These are phyloP conservation scores for Phyllopteryx taeniolatus DNA, from an alignment of 2,113 vertebrate genomes.

Conservation along the genomic window DNA sequence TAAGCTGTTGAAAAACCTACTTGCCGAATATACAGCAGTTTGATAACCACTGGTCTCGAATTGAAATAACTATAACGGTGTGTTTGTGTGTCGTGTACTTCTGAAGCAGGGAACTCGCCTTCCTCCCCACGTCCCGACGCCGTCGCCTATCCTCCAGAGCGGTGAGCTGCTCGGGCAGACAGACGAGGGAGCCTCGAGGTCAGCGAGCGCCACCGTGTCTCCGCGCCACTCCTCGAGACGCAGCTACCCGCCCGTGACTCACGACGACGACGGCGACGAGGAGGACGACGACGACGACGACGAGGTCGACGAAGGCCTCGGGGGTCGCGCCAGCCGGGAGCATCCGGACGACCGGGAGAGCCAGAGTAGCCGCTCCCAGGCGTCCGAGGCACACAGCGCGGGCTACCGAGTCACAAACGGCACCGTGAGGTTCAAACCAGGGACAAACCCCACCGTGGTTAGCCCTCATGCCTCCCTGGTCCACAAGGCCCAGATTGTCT, in stretches of 20 bases:
- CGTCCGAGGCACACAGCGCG: constrained; percentile 79
- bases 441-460: constrained; percentile 20
- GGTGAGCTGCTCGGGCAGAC: constrained; percentile 45
- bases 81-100: constrained; percentile 8
- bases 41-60: too few relatives aligned
- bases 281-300: constrained; percentile 73
- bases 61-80: too few relatives aligned
- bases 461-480: constrained; percentile 75
- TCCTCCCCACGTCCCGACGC: constrained; percentile 55
- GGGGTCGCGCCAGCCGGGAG: constrained; percentile 53
- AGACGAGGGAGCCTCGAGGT: constrained; percentile 48
- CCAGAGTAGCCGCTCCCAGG: constrained; percentile 71
- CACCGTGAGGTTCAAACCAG: constrained; percentile 72
- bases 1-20: too few relatives aligned
- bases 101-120: constrained; percentile 58
- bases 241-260: constrained; percentile 47
- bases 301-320: constrained; percentile 65
- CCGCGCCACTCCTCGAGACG: constrained; percentile 45
- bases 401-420: constrained; percentile 83
- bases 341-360: constrained; percentile 70
- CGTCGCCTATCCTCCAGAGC: constrained; percentile 42
- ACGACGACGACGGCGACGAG: constrained; percentile 65
- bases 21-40: too few relatives aligned
- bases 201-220: constrained; percentile 41
- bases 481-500: constrained; percentile 89